Percentiles rank a stretch among this genome's conserved stretches.
These are phyloP conservation scores for Helarctos malayanus DNA, from an alignment of 2,797 vertebrate species.

Conservation along the genomic window DNA sequence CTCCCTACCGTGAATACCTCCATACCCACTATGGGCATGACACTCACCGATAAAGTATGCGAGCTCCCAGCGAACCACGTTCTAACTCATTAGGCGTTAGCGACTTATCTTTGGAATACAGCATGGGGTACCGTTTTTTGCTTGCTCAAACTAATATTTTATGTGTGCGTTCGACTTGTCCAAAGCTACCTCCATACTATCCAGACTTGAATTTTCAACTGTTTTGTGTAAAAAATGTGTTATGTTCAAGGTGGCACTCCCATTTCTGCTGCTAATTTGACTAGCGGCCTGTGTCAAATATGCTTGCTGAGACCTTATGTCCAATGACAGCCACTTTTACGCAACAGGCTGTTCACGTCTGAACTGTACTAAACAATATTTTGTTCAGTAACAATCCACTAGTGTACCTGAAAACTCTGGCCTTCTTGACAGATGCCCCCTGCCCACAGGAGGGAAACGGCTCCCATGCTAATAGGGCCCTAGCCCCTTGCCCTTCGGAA, in stretches of 20 bases:
- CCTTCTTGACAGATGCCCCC: neutral
- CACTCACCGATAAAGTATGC: neutral
- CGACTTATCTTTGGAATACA: neutral
- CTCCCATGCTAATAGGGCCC: neutral
- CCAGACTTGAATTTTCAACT: slow-evolving; percentile 57
- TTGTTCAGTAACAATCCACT: too few species aligned
- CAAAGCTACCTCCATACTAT: slow-evolving; percentile 5
- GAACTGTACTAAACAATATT: neutral
- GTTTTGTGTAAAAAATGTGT: neutral
- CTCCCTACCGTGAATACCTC: neutral
- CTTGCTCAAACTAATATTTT: neutral
- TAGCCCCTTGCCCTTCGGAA: neutral
- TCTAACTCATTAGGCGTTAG: neutral
- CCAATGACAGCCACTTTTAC: neutral
- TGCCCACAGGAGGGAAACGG: neutral
- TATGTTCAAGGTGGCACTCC: neutral
- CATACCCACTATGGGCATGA: neutral
- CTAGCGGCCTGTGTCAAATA: neutral
- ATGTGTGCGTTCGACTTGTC: neutral
- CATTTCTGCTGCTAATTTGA: neutral
- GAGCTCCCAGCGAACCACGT: neutral
- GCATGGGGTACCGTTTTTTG: neutral
- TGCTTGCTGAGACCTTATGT: neutral
- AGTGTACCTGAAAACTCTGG: neutral
- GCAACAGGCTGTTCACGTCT: neutral